Conservation (phyloP, 1,140 invertebrate species). For the Diorhabda sublineata region DNA sequence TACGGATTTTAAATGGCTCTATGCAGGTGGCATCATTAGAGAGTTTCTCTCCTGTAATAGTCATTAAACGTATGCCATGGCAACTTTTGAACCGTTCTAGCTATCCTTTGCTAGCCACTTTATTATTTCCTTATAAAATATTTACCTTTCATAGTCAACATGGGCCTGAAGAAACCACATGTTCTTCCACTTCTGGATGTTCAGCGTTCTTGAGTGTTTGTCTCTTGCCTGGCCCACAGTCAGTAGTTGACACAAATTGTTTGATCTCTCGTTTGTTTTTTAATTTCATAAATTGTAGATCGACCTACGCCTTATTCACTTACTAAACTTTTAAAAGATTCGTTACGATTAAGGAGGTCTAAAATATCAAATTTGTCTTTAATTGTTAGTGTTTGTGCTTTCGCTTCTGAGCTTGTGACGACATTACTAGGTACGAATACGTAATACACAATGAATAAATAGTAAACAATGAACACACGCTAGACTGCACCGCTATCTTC, state of each 20-base stretch:
- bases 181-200: slow-evolving; percentile 40
- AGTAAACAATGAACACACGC: slow-evolving; percentile 31
- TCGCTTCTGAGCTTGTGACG: too few relatives aligned
- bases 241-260: slow-evolving; percentile 22
- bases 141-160: slow-evolving; percentile 42
- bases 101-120: slow-evolving; percentile 37
- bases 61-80: slow-evolving; percentile 18
- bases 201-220: slow-evolving; percentile 41
- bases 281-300: too few relatives aligned
- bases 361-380: too few relatives aligned
- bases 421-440: too few relatives aligned
- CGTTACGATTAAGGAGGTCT: too few relatives aligned
- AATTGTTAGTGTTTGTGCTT: too few relatives aligned
- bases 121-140: slow-evolving; percentile 42
- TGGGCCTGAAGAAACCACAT: slow-evolving; percentile 40
- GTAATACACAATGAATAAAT: slow-evolving; percentile 37
- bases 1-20: slow-evolving; percentile 31
- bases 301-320: too few relatives aligned
- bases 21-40: slow-evolving; percentile 23
- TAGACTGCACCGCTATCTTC: too few relatives aligned
- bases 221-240: slow-evolving; percentile 36
- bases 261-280: too few relatives aligned
- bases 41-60: slow-evolving; percentile 24
- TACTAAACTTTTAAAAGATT: not conserved
- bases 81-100: slow-evolving; percentile 17